Percentiles rank a stretch among this genome's conserved stretches.
phyloP scores from a whole-genome alignment of 1,140 invertebrate species.

The Nasonia vitripennis region DNA sequence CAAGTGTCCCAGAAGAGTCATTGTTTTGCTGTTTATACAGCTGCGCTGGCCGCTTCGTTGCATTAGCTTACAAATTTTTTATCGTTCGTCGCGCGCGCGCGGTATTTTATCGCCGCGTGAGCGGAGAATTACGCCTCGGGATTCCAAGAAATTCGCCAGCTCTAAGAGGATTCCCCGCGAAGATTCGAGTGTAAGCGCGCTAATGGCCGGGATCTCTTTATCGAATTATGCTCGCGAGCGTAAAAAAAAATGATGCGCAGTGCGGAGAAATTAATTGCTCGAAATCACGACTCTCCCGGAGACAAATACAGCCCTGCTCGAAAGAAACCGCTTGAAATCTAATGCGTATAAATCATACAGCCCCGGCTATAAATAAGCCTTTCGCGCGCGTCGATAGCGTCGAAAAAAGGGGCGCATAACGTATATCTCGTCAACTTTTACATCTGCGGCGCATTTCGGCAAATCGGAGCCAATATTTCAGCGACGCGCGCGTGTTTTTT shows the following conservation, averaged over 20 bases:
- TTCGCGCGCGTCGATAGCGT: not conserved
- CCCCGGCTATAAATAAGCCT: slow-evolving; percentile 11
- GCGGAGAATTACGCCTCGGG: slow-evolving; percentile 9
- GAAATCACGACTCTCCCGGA: too few species aligned
- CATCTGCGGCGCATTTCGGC: not conserved
- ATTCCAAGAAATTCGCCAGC: slow-evolving; percentile 32
- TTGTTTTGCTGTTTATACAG: not conserved
- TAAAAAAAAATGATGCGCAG: not conserved
- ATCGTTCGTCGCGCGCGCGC: not conserved
- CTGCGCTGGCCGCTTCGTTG: too few species aligned
- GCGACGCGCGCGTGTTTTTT: not conserved
- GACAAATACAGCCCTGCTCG: not conserved
- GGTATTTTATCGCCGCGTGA: not conserved
- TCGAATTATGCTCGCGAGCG: slow-evolving; percentile 6
- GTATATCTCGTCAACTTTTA: not conserved
- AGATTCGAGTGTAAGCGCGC: slow-evolving; percentile 28
- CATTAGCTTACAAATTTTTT: not conserved
- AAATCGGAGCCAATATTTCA: slow-evolving; percentile 43
- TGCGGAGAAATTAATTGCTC: not conserved
- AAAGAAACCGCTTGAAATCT: not conserved
- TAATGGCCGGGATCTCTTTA: slow-evolving; percentile 43
- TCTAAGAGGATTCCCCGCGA: slow-evolving; percentile 34
- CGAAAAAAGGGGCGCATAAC: not conserved
- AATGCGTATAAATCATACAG: not conserved
- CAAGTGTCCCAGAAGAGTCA: too few species aligned